A percentile compares a stretch with the other conserved stretches of the same genome.
Conservation (phyloP, 2,888 invertebrate genomes). For the Hyalella azteca region DNA sequence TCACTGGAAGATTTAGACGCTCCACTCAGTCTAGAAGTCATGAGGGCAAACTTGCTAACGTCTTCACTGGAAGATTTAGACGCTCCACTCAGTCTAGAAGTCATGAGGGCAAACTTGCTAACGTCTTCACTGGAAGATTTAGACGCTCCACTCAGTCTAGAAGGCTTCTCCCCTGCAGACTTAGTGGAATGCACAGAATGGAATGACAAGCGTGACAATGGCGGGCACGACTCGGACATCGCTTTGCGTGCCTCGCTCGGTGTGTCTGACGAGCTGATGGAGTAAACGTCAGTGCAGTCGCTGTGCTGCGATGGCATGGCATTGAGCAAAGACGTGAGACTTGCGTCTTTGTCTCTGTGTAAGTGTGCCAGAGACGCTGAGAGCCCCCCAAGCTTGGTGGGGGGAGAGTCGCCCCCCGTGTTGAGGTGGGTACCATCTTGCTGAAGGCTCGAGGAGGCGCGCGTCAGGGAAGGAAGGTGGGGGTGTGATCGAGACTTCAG, state of each 20-base stretch:
- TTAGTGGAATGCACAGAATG: conserved; percentile 14
- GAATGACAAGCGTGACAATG: neutral
- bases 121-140: neutral
- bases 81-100: neutral
- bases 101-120: neutral
- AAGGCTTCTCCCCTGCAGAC: neutral
- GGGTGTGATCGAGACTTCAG: conserved; percentile 56
- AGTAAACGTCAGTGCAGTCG: neutral
- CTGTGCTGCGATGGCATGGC: neutral
- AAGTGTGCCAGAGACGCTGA: neutral
- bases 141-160: neutral
- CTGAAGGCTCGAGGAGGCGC: neutral
- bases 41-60: too few relatives aligned
- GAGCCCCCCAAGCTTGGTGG: neutral
- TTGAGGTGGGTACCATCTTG: neutral
- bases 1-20: neutral
- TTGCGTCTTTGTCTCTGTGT: neutral
- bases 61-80: neutral
- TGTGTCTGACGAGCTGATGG: neutral
- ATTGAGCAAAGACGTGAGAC: neutral
- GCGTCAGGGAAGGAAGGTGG: conserved; percentile 45
- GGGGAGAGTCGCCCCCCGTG: neutral
- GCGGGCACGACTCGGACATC: neutral
- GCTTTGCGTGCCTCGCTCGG: neutral
- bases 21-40: neutral